Evolutionary conservation across 2,113 vertebrate species (phyloP).

Genomic region (Vulpes lagopus): DNA sequence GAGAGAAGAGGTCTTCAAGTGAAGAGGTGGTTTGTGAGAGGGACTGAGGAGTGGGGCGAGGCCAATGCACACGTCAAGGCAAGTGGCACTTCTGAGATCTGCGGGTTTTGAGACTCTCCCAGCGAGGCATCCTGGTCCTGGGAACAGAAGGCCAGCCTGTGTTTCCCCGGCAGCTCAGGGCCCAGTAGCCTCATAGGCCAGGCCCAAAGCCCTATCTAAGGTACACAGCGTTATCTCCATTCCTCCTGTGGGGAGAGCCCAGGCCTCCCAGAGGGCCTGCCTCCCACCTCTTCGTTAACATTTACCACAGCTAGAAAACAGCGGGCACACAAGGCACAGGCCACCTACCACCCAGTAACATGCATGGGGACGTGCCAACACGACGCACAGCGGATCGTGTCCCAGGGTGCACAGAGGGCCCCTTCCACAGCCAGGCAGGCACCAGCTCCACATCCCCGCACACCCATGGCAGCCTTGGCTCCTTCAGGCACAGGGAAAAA

Average conservation of each 20-base stretch:
- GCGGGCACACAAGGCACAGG: neutral
- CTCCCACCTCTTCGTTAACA: slow-evolving; percentile 75
- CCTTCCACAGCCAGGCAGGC: neutral
- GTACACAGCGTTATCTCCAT: slow-evolving; percentile 82
- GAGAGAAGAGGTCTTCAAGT: neutral
- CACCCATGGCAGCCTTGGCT: neutral
- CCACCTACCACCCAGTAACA: neutral
- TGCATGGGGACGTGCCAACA: fast-evolving
- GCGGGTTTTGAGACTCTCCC: slow-evolving; percentile 21
- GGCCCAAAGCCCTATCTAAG: slow-evolving; percentile 78
- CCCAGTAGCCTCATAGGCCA: neutral
- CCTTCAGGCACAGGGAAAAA: neutral
- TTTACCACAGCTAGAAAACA: slow-evolving; percentile 47
- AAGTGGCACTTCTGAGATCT: slow-evolving; percentile 59
- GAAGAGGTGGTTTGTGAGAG: neutral
- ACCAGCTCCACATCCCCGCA: neutral
- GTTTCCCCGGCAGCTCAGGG: slow-evolving; percentile 10
- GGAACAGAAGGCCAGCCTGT: neutral
- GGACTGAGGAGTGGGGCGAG: neutral
- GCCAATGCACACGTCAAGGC: neutral
- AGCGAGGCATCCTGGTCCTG: neutral
- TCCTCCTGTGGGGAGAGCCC: slow-evolving; percentile 47
- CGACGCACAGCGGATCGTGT: neutral
- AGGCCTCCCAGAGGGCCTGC: slow-evolving; percentile 74
- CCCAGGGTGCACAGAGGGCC: neutral